A percentile compares a stretch with the other conserved stretches of the same genome.
Conservation (phyloP, 2,797 vertebrate species). For the Neosilurus mollespiculum region DNA sequence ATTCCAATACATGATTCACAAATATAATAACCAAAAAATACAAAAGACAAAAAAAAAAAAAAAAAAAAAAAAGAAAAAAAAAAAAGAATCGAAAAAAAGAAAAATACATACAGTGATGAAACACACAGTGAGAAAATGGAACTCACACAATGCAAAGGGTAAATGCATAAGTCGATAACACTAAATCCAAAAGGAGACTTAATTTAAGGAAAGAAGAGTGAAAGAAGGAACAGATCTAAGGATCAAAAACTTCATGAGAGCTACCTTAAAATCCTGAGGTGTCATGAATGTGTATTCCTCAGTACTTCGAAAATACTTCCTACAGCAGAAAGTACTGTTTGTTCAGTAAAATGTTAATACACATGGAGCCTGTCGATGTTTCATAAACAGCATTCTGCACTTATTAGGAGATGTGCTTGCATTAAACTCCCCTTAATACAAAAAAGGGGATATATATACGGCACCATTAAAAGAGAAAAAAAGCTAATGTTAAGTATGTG, state of each 20-base stretch:
- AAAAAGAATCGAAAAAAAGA: neutral
- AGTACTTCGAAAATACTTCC: constrained; percentile 34
- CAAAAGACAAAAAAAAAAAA: constrained; percentile 11
- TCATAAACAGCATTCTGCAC: constrained; percentile 4
- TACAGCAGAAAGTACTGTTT: constrained; percentile 36
- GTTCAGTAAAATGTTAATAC: constrained; percentile 1
- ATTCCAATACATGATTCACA: constrained; percentile 10
- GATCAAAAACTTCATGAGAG: constrained; percentile 38
- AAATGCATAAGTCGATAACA: constrained; percentile 22
- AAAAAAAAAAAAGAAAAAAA: neutral
- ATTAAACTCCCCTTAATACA: neutral
- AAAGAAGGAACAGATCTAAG: constrained; percentile 19
- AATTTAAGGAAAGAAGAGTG: constrained; percentile 40
- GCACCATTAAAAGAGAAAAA: constrained; percentile 9
- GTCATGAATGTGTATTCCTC: constrained; percentile 45
- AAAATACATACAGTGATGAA: constrained; percentile 19
- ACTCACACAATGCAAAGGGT: constrained; percentile 17
- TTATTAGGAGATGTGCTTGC: neutral
- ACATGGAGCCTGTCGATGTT: neutral
- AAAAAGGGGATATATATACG: neutral
- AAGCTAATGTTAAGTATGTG: neutral
- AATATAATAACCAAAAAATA: constrained; percentile 26
- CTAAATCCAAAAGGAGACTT: constrained; percentile 18
- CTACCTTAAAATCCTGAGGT: constrained; percentile 42
- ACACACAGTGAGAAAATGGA: constrained; percentile 3